Evolutionary conservation across 2,888 invertebrate genomes (phyloP), one percentile per base, ranked within the genome.

Genomic region (Aleiodes leptofemur): DNA sequence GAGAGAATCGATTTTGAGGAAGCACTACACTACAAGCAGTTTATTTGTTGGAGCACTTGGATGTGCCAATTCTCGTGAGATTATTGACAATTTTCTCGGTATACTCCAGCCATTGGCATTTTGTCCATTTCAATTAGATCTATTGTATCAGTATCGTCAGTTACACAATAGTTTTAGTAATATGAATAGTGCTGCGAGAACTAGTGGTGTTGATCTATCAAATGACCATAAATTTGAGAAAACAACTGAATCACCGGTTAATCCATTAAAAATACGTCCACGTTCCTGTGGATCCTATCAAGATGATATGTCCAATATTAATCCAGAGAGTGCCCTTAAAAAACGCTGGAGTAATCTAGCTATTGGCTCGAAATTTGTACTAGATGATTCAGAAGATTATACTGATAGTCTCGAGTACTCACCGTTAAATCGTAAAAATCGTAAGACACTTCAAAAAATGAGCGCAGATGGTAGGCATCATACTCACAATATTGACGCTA

Each of bases 101-200:
- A 93, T 95, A 72, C 90, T 97, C 59, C 95, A 96, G 88, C 95
- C 96, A 0, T 90, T 97, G 69, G 93, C 95, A 51, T 92, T 95
- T 74, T 91, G 95, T 74, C 95, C 95, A 13, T 96, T 96, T 90
- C 94, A 95, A 81, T 91, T 97, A 80, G 96, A 96, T 88, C 92
- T 96, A 78, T 91, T 96, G 86, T 95, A 95, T 86, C 95, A 96
- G 88, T 94, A 94, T 89, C 92, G 94, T 66, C 94, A 94, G 86
- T 90, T 95, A 51, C 95, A 95, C 85, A 91, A 94, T 84, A 95
- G 95, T 88, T 93, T 95, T 86, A 94, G 94, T 86, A 91, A 92
- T 82, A 93, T 94, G 89, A 94, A 92, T 88, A 92, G 81, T 90
- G 92, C 83, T 72, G 91, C 91, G 56, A 90, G 84, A 81, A 76